Base-by-base conservation (phyloP, 2,797 vertebrate genomes). In the Miichthys miiuy region DNA sequence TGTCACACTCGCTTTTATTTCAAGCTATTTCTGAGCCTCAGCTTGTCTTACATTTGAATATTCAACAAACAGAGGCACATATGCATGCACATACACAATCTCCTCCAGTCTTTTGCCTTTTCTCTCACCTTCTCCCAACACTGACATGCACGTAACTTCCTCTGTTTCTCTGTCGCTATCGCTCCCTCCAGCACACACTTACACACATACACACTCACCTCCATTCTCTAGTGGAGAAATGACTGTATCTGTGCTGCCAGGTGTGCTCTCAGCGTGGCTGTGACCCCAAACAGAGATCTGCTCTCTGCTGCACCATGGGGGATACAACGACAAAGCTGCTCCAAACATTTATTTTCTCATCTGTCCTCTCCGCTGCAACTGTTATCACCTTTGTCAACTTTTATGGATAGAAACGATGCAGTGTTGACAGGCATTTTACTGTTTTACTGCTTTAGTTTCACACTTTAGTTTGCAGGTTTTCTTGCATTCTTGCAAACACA, bases 181-280 rank as follows among this genome's bases (percentile, higher is more conserved):
- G 71, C 25, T 68, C 58, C 46, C 21, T 63, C 4, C 3, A 30
- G 51, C n/a, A 34, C 63, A 34, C 27, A 34, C 51, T 56, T 56
- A 44, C 50, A 44, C 51, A 74, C 27, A 62, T 58, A 68, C 57
- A 75, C 30, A 48, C 41, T 61, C 52, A 60, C 64, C n/a, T 64
- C 23, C 18, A 50, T 56, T 83, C 74, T 75, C 65, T 64, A 65
- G 68, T 85, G 77, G 86, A 88, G 84, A 78, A 79, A 80, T 80
- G 79, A 82, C 61, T 83, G 82, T 87, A 88, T 90, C 78, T 88
- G 76, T 57, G 77, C 75, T 81, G 84, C 89, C 91, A 92, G 91
- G 88, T 94, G 91, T 88, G 88, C 78, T 90, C 88, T 89, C 92
- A 86, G 90, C 83, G 92, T 86, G 87, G 80, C 82, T 84, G 30